Evolutionary conservation across 2,113 vertebrate genomes (phyloP), one percentile per base, ranked within the genome.

Genomic region (Pachyramphus minor): DNA sequence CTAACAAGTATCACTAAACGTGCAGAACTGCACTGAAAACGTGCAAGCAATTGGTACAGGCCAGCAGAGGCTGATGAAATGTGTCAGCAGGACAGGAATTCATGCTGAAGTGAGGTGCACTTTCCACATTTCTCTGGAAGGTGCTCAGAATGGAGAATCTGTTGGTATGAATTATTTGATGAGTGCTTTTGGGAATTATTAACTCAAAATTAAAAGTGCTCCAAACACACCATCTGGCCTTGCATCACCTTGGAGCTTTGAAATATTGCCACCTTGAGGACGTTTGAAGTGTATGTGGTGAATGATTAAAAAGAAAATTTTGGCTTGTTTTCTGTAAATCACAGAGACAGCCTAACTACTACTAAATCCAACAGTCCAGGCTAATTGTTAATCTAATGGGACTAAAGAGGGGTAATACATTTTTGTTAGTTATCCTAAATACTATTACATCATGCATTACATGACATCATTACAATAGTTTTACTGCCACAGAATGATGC

Each of bases 261-360:
- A 96, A 92, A 94, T 77, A 91, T 63, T 81, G 95, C 95, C 91
- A 89, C 81, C 89, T 95, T 84, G 93, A 95, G 95, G 96, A 82
- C 56, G 9, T 78, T 75, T 73, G 74, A 22, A 84, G 68, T 37
- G 41, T 84, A 24, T 1, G 4, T 67, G 30, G 42, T 5, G 3
- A 69, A 64, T 44, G 60, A 92, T 73, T 60, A 66, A 67, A 83
- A 37, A 58, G 78, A 79, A 93, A 79, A 83, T 49, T 56, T 12
- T 14, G 16, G 41, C 37, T 49, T 39, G 41, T 93, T 92, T 85
- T 62, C 35, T 91, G 20, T 68, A 73, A 89, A 64, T 68, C 1
- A 7, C 16, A 64, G 41, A 79, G 49, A 47, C 52, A 75, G 35
- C 49, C 27, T 52, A 76, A 69, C 28, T 73, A 68, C 64, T 58